Base-by-base conservation (phyloP, 2,888 invertebrate genomes). In the Rhamphomyia laevipes region DNA sequence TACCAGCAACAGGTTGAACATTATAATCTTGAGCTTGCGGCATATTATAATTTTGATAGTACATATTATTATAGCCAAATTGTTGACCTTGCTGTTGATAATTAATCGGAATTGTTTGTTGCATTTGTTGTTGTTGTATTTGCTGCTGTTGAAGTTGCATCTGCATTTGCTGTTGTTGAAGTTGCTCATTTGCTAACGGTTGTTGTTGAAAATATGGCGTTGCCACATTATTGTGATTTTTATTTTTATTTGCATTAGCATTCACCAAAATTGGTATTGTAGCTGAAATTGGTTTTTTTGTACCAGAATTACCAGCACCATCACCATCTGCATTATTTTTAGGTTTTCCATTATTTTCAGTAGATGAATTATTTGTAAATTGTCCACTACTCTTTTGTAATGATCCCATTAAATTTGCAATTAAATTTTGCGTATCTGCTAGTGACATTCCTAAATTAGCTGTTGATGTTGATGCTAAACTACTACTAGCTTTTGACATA, bases 371-470 rank as follows among this genome's bases (percentile, higher is more conserved):
- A 43, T 52, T 53, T 30, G 37, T 18, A 11, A 52, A 51, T 35
- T 59, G 56, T 63, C 61, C 58, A 44, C 49, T 53, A 43, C 61
- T 65, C 49, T 71, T 71, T 11, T 74, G 73, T 31, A 77, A 58
- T 17, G 76, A 75, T 18, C 76, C 77, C 80, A 81, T 80, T 16
- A 81, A 69, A 59, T 77, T 80, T 1, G 79, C 79, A 53, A 81
- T 81, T 4, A 79, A 61, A 45, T 74, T 74, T 58, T 81, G 78
- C 0, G 80, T 79, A 55, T 78, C 78, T 31, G 72, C 72, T 27
- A 77, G 56, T 46, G 74, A 71, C 9, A 69, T 63, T 33, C 65
- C 66, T 30, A 53, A 15, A 13, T 51, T 50, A 2, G 48, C 16
- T 40, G 50, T 45, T 7, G 56, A 46, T 17, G 40, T 47, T 16